phyloP scores from a whole-genome alignment of 2,797 vertebrate species.

The Lateolabrax maculatus region DNA sequence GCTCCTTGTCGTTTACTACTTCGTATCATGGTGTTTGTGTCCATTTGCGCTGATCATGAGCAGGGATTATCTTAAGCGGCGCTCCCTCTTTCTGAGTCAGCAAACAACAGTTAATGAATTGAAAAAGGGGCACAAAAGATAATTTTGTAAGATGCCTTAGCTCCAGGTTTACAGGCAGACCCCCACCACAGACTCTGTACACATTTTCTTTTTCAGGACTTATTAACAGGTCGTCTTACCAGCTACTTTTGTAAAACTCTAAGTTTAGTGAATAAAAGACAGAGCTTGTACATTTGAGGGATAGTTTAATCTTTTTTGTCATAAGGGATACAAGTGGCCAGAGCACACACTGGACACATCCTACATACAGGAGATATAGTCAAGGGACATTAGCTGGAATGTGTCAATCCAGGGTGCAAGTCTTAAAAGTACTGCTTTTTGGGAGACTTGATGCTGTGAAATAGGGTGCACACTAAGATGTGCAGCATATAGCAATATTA shows the following conservation, averaged over 20 bases:
- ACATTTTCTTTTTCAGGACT: neutral
- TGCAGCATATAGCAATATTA: too few relatives aligned
- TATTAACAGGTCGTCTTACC: neutral
- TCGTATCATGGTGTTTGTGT: conserved; percentile 60
- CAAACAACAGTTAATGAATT: conserved; percentile 65
- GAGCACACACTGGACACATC: too few relatives aligned
- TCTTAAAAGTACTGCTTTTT: neutral
- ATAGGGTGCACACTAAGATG: neutral
- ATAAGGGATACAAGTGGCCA: neutral
- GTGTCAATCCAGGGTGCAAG: neutral
- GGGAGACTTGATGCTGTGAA: neutral
- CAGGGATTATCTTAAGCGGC: conserved; percentile 72
- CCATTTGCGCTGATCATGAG: conserved; percentile 42
- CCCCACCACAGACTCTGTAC: conserved; percentile 1
- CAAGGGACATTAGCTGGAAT: neutral
- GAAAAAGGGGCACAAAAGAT: conserved; percentile 53
- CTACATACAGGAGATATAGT: too few relatives aligned
- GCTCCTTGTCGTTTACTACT: conserved; percentile 71
- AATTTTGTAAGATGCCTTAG: conserved; percentile 41
- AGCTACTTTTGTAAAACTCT: neutral
- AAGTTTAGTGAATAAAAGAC: neutral
- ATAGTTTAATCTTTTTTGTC: neutral
- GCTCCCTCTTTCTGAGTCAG: conserved; percentile 64
- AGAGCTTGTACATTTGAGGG: neutral
- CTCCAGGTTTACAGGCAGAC: conserved; percentile 28